Percentiles rank a stretch among this genome's conserved stretches.
Conservation (phyloP, 1,140 invertebrate species). For the Mamestra configurata region DNA sequence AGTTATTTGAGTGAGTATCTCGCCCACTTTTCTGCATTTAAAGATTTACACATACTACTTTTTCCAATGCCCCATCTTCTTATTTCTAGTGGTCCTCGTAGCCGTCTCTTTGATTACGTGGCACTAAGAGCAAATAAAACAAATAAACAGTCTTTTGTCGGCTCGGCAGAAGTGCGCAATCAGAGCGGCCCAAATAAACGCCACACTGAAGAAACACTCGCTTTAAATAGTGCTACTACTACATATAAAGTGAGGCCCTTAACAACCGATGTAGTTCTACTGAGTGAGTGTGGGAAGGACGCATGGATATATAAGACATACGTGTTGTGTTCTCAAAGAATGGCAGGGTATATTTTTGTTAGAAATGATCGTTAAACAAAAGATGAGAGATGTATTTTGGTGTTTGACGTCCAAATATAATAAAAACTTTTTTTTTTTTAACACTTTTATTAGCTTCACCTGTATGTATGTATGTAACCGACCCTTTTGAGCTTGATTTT, state of each 20-base stretch:
- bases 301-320: background rate
- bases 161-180: slow-evolving; percentile 40
- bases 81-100: background rate
- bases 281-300: background rate
- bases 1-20: no score
- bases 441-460: no score
- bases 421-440: no score
- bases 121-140: slow-evolving; percentile 41
- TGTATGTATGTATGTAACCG: no score
- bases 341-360: background rate
- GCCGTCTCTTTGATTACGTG: slow-evolving; percentile 29
- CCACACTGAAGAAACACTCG: slow-evolving; percentile 20
- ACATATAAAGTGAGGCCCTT: slow-evolving; percentile 8
- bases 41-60: no score
- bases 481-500: no score
- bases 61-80: background rate
- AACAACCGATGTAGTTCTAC: background rate
- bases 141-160: slow-evolving; percentile 42
- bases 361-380: background rate
- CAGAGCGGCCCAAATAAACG: slow-evolving; percentile 41
- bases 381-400: background rate
- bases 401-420: no score
- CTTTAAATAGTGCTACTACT: slow-evolving; percentile 6
- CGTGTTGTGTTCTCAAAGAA: background rate
- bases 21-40: no score